Conservation (phyloP, 2,797 vertebrate genomes). For the Mionectes olivaceus region DNA sequence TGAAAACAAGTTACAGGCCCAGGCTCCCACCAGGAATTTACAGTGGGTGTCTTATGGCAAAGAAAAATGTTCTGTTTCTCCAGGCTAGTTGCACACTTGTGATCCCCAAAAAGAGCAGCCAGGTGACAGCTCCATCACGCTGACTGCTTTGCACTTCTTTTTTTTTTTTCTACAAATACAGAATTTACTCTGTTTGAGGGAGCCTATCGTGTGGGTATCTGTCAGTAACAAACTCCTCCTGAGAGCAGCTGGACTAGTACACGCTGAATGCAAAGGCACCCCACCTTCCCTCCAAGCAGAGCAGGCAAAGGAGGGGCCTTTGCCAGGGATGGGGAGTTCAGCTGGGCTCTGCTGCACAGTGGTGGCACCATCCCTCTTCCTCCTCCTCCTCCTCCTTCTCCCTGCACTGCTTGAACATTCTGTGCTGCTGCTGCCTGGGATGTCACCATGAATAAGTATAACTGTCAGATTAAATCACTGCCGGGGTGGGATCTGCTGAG, state of each 20-base stretch:
- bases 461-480: conserved; percentile 66
- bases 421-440: neutral
- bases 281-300: neutral
- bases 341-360: rapidly evolving
- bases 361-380: neutral
- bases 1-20: neutral
- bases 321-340: neutral
- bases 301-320: neutral
- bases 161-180: neutral
- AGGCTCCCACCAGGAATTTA: neutral
- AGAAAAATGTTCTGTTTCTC: neutral
- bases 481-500: conserved; percentile 34
- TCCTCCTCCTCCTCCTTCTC: neutral
- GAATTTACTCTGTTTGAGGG: neutral
- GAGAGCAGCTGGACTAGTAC: neutral
- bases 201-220: neutral
- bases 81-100: neutral
- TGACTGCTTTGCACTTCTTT: neutral
- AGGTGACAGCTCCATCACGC: neutral
- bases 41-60: neutral
- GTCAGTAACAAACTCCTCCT: neutral
- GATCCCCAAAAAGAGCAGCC: neutral
- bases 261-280: neutral
- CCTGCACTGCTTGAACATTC: conserved; percentile 1
- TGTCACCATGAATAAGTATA: conserved; percentile 31